These are phyloP conservation scores for Alentia gelatinosa DNA, from an alignment of 2,888 invertebrate genomes.

Conservation along the genomic window DNA sequence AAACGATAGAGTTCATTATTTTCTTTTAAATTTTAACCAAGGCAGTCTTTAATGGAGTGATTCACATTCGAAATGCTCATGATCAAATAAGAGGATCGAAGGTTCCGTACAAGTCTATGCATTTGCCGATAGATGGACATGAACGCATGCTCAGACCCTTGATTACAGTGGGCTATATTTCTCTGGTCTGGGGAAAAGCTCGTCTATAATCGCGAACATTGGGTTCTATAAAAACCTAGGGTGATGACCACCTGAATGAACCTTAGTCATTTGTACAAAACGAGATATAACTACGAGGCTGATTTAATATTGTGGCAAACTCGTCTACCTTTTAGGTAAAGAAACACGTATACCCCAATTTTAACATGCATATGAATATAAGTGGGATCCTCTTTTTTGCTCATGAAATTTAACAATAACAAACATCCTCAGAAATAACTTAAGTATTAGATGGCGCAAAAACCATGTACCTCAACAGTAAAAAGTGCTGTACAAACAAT, in stretches of 20 bases:
- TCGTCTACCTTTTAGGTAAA: background rate
- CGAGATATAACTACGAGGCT: background rate
- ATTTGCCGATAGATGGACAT: background rate
- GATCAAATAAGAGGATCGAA: slow-evolving; percentile 26
- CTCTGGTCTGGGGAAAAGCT: no score
- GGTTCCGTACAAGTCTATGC: background rate
- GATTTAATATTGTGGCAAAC: background rate
- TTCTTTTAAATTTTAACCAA: background rate
- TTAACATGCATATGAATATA: background rate
- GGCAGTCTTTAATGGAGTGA: background rate
- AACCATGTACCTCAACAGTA: slow-evolving; percentile 33
- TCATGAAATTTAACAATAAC: slow-evolving; percentile 34
- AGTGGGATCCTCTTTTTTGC: background rate
- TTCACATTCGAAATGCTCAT: background rate
- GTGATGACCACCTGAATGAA: no score
- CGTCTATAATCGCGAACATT: no score
- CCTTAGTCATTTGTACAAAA: no score
- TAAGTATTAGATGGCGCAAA: slow-evolving; percentile 23
- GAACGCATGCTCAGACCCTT: background rate
- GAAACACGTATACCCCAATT: no score
- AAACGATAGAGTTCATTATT: background rate
- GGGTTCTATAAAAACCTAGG: no score
- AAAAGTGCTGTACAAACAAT: slow-evolving; percentile 5
- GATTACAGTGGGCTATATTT: no score
- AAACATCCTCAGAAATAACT: slow-evolving; percentile 23